These are phyloP conservation scores for Coenonympha arcania DNA, from an alignment of 2,888 invertebrate genomes.

Conservation along the genomic window DNA sequence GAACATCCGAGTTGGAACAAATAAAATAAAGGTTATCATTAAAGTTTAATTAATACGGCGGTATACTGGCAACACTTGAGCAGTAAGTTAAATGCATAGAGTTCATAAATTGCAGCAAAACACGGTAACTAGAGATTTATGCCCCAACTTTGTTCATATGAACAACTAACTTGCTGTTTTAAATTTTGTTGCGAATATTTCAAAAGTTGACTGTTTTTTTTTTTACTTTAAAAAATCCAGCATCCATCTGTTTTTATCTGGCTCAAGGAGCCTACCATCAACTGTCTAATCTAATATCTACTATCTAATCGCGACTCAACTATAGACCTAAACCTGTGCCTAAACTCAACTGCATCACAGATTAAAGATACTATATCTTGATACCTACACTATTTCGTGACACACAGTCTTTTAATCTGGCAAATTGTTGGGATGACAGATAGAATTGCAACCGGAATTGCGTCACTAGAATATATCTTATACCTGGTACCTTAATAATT, in stretches of 20 bases:
- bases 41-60: background rate
- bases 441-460: too few relatives aligned
- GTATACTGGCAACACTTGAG: slow-evolving; percentile 5
- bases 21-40: background rate
- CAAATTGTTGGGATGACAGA: too few relatives aligned
- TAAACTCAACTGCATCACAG: too few relatives aligned
- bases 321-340: too few relatives aligned
- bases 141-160: slow-evolving; percentile 11
- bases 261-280: background rate
- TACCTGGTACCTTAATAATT: too few relatives aligned
- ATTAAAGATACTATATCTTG: too few relatives aligned
- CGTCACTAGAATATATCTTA: too few relatives aligned
- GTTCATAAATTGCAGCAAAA: slow-evolving; percentile 10
- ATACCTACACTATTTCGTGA: too few relatives aligned
- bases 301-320: too few relatives aligned
- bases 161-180: slow-evolving; percentile 10
- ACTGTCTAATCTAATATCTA: too few relatives aligned
- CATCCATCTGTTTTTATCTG: slow-evolving; percentile 3
- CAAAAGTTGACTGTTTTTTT: slow-evolving; percentile 1
- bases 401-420: too few relatives aligned
- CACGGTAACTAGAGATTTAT: slow-evolving; percentile 10
- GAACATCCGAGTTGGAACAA: too few relatives aligned
- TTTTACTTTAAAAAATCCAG: background rate
- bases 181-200: slow-evolving; percentile 3
- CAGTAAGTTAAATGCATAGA: slow-evolving; percentile 6